Evolutionary conservation across 2,113 vertebrate species (phyloP).

Genomic region (Rhinogobius similis): DNA sequence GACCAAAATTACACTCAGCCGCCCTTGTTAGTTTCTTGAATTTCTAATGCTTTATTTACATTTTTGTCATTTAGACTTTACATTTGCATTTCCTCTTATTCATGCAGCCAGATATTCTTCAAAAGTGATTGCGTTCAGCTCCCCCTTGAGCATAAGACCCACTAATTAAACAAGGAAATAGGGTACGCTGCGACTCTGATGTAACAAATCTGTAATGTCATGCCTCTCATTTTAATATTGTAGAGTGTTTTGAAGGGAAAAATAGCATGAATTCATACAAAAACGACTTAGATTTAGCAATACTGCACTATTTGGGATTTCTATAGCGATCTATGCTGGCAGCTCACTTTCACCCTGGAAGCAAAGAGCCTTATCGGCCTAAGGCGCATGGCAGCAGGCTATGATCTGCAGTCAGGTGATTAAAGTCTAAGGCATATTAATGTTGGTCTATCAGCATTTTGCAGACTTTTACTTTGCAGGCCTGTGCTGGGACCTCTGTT

Average conservation of each 20-base stretch:
- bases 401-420: slow-evolving; percentile 20
- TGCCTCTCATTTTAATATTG: slow-evolving; percentile 34
- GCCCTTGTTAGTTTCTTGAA: slow-evolving; percentile 63
- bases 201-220: slow-evolving; percentile 59
- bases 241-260: slow-evolving; percentile 15
- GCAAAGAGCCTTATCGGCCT: slow-evolving; percentile 7
- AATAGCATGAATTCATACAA: slow-evolving; percentile 19
- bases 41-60: slow-evolving; percentile 68
- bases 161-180: slow-evolving; percentile 64
- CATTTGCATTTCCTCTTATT: slow-evolving; percentile 65
- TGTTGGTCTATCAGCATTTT: slow-evolving; percentile 35
- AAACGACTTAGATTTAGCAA: slow-evolving; percentile 12
- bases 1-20: slow-evolving; percentile 44
- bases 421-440: neutral
- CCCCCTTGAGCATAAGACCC: slow-evolving; percentile 37
- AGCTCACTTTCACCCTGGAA: slow-evolving; percentile 5
- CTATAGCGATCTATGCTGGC: slow-evolving; percentile 6
- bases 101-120: slow-evolving; percentile 49
- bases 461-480: slow-evolving; percentile 24
- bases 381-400: slow-evolving; percentile 12
- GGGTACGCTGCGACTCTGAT: slow-evolving; percentile 43
- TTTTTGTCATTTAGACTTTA: slow-evolving; percentile 59
- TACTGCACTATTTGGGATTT: slow-evolving; percentile 17
- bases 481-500: neutral
- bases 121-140: slow-evolving; percentile 43